These are phyloP conservation scores for Lucifuga dentata DNA, from an alignment of 2,113 vertebrate species.

Conservation along the genomic window DNA sequence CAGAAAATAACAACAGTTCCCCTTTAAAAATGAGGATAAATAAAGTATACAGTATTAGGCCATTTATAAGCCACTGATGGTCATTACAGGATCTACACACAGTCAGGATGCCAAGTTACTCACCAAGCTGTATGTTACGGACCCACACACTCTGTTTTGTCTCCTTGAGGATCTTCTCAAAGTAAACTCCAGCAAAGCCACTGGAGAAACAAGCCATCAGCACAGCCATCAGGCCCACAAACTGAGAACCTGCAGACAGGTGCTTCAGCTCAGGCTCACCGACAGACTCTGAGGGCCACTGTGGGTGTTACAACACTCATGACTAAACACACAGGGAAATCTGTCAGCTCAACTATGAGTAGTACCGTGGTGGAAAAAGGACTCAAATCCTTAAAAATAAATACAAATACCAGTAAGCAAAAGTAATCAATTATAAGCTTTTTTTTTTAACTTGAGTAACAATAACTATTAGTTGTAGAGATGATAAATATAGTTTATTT, in stretches of 20 bases:
- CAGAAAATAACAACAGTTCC: too few species aligned
- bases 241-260: conserved; percentile 86
- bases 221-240: conserved; percentile 92
- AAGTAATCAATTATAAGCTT: too few species aligned
- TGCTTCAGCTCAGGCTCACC: conserved; percentile 79
- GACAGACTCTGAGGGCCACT: conserved; percentile 90
- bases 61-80: too few species aligned
- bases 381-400: too few species aligned
- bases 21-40: too few species aligned
- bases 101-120: conserved; percentile 17
- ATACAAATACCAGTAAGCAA: too few species aligned
- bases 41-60: too few species aligned
- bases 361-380: too few species aligned
- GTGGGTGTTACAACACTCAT: conserved; percentile 25
- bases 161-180: conserved; percentile 98
- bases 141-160: conserved; percentile 97
- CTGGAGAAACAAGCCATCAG: conserved; percentile 95
- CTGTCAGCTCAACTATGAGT: neutral
- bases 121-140: conserved; percentile 97
- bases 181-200: conserved; percentile 98
- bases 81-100: too few species aligned
- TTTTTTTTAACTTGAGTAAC: too few species aligned
- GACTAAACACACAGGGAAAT: neutral
- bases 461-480: too few species aligned
- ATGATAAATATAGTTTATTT: too few species aligned